These are phyloP conservation scores for Euborellia annulipes DNA, from an alignment of 1,140 invertebrate genomes.

Conservation along the genomic window DNA sequence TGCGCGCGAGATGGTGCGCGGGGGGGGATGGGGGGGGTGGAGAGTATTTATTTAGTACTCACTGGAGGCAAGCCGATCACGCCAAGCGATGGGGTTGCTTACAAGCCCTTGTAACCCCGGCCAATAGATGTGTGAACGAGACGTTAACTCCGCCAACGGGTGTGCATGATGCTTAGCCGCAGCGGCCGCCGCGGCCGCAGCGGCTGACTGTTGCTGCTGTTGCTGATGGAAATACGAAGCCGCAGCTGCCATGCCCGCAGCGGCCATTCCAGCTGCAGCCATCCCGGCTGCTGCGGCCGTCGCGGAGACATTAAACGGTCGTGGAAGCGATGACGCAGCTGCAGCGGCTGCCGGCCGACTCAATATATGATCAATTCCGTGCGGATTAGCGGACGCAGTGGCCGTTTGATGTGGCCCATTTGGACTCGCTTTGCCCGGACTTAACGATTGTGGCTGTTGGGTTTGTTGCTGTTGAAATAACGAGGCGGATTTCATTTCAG, in stretches of 20 bases:
- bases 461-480: conserved; percentile 27
- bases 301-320: conserved; percentile 50
- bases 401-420: conserved; percentile 24
- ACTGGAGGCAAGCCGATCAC: conserved; percentile 73
- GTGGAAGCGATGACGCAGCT: conserved; percentile 28
- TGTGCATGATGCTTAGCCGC: conserved; percentile 18
- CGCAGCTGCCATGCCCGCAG: conserved; percentile 13
- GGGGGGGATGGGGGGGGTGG: too few relatives aligned
- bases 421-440: conserved; percentile 33
- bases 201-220: conserved; percentile 16
- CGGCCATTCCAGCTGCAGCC: conserved; percentile 40
- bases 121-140: conserved; percentile 74
- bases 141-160: conserved; percentile 41
- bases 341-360: conserved; percentile 64
- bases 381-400: conserved; percentile 56
- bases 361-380: conserved; percentile 90
- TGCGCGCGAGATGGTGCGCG: too few relatives aligned
- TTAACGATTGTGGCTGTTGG: conserved; percentile 25
- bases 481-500: conserved; percentile 57
- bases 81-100: conserved; percentile 77
- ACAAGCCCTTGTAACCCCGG: conserved; percentile 77
- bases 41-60: too few relatives aligned
- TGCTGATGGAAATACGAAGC: conserved; percentile 16
- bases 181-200: conserved; percentile 21
- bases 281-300: conserved; percentile 47